Conservation (phyloP, 2,888 invertebrate species). For the Orthonevra nobilis region DNA sequence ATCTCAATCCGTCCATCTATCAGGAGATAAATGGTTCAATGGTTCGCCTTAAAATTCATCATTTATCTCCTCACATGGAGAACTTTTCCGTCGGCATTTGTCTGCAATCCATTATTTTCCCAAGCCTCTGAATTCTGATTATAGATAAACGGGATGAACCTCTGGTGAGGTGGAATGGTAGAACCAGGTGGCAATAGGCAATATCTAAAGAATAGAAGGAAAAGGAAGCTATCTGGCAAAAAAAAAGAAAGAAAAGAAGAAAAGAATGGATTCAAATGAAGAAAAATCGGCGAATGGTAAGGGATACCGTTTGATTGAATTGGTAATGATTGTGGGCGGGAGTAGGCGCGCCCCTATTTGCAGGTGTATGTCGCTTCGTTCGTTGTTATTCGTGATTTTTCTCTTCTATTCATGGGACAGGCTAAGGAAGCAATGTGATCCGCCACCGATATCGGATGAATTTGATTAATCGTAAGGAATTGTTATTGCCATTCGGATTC, state of each 20-base stretch:
- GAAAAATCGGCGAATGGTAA: conserved; percentile 51
- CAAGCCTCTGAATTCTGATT: conserved; percentile 52
- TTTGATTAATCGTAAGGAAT: conserved; percentile 67
- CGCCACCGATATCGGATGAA: conserved; percentile 56
- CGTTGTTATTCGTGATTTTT: conserved; percentile 54
- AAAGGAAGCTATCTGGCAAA: no score
- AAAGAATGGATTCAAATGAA: conserved; percentile 66
- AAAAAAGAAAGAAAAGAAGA: conserved; percentile 30
- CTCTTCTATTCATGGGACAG: conserved; percentile 6
- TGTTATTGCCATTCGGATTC: conserved; percentile 67
- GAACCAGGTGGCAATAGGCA: conserved; percentile 57
- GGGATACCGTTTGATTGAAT: conserved; percentile 64
- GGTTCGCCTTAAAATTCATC: conserved; percentile 69
- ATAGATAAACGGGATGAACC: conserved; percentile 50
- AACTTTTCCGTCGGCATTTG: conserved; percentile 64
- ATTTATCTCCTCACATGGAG: conserved; percentile 60
- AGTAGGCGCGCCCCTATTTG: conserved; percentile 21
- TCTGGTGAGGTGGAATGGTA: background rate
- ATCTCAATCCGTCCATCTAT: conserved; percentile 66
- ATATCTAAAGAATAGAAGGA: conserved; percentile 27
- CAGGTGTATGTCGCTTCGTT: conserved; percentile 48
- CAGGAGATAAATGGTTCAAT: conserved; percentile 67
- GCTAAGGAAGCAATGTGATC: conserved; percentile 44
- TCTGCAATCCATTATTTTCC: conserved; percentile 68
- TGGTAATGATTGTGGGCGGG: conserved; percentile 60